Evolutionary conservation across 2,888 invertebrate genomes (phyloP).

Genomic region (Steromphala cineraria): DNA sequence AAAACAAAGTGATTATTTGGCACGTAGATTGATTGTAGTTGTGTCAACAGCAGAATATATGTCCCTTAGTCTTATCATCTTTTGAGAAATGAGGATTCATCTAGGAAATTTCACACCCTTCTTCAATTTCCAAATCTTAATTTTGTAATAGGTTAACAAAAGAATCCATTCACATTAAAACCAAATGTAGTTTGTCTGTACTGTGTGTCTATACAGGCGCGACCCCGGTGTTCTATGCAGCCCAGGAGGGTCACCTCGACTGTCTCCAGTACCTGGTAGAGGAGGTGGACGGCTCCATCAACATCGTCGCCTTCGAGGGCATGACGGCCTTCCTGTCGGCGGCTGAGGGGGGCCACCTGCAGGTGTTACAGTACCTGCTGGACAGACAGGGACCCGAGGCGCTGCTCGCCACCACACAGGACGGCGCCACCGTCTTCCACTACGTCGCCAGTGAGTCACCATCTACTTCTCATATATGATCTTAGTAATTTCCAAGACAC

Average conservation of each 20-base stretch:
- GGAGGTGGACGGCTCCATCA: constrained; percentile 87
- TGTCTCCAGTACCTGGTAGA: constrained; percentile 89
- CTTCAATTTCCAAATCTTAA: too few relatives aligned
- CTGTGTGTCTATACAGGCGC: constrained; percentile 79
- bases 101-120: too few relatives aligned
- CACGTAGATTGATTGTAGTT: too few relatives aligned
- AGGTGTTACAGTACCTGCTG: constrained; percentile 66
- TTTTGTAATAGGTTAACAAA: too few relatives aligned
- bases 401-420: constrained; percentile 77
- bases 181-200: too few relatives aligned
- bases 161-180: too few relatives aligned
- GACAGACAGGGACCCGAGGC: constrained; percentile 29
- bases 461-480: not conserved
- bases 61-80: too few relatives aligned
- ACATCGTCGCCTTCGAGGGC: constrained; percentile 88
- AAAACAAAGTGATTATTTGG: too few relatives aligned
- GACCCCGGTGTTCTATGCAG: constrained; percentile 90
- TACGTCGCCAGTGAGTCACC: constrained; percentile 84
- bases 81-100: too few relatives aligned
- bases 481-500: not conserved
- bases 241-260: constrained; percentile 90
- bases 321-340: constrained; percentile 92
- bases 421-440: constrained; percentile 90
- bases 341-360: constrained; percentile 89
- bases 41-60: too few relatives aligned